These are phyloP conservation scores for Proisotoma minuta DNA, from an alignment of 2,888 invertebrate genomes.

Conservation along the genomic window DNA sequence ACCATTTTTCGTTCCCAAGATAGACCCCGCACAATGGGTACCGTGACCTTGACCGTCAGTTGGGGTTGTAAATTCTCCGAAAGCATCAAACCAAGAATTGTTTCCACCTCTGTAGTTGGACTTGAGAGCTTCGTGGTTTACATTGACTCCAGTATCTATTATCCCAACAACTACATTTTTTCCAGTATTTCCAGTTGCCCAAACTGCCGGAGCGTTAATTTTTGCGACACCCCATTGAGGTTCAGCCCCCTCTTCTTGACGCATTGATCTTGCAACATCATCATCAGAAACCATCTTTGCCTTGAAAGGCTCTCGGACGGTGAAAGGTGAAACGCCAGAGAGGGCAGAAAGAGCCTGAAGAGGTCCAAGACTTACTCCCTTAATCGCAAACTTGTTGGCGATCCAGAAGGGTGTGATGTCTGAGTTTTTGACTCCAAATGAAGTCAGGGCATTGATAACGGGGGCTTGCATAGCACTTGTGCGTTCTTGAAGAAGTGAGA, in stretches of 20 bases:
- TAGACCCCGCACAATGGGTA: too few relatives aligned
- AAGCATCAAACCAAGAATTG: background rate
- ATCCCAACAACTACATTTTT: background rate
- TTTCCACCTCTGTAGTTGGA: background rate
- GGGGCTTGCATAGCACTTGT: background rate
- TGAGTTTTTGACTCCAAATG: background rate
- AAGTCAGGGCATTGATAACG: background rate
- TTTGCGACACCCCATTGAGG: constrained; percentile 1
- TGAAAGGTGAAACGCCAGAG: background rate
- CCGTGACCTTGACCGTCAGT: background rate
- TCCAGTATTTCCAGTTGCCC: background rate
- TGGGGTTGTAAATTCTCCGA: background rate
- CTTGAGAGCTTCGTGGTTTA: background rate
- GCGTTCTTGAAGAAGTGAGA: background rate
- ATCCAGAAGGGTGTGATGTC: background rate
- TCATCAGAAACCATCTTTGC: background rate
- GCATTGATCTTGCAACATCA: background rate
- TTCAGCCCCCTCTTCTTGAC: background rate
- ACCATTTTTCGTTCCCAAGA: too few relatives aligned
- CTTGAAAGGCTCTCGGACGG: background rate
- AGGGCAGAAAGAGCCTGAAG: background rate
- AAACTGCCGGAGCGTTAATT: background rate
- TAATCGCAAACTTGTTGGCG: background rate
- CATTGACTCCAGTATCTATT: background rate
- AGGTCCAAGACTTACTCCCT: background rate